These are phyloP conservation scores for Tolmerus cingulatus DNA, from an alignment of 2,888 invertebrate genomes.

Conservation along the genomic window DNA sequence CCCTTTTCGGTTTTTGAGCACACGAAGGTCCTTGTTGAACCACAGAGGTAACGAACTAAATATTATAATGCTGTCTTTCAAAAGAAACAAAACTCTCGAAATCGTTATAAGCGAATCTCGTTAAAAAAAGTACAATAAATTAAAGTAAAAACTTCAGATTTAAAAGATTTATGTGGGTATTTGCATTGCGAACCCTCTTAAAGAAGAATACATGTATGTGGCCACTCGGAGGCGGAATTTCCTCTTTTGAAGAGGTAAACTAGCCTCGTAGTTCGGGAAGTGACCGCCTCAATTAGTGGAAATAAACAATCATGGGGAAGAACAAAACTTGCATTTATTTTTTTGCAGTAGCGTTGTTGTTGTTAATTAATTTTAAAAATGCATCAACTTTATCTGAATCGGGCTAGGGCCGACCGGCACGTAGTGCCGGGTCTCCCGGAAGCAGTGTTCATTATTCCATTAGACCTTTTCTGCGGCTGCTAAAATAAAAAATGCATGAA, in stretches of 20 bases:
- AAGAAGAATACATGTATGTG: neutral
- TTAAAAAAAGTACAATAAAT: neutral
- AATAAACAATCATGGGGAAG: neutral
- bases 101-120: neutral
- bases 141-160: neutral
- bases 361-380: conserved; percentile 40
- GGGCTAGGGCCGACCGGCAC: neutral
- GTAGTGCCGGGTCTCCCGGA: conserved; percentile 1
- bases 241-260: neutral
- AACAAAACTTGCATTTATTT: neutral
- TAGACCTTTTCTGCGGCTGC: conserved; percentile 36
- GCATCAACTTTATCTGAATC: conserved; percentile 15
- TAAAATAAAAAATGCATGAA: conserved; percentile 38
- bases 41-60: no score
- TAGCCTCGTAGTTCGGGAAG: neutral
- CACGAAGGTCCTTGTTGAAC: no score
- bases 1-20: no score
- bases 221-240: neutral
- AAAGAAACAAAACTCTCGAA: no score
- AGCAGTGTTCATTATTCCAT: conserved; percentile 36
- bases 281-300: neutral
- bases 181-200: neutral
- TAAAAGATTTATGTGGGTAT: neutral
- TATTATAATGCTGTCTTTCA: no score
- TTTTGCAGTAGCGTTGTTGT: neutral